Evolutionary conservation across 2,113 vertebrate species (phyloP).

Genomic region (Campylomormyrus tamandua): DNA sequence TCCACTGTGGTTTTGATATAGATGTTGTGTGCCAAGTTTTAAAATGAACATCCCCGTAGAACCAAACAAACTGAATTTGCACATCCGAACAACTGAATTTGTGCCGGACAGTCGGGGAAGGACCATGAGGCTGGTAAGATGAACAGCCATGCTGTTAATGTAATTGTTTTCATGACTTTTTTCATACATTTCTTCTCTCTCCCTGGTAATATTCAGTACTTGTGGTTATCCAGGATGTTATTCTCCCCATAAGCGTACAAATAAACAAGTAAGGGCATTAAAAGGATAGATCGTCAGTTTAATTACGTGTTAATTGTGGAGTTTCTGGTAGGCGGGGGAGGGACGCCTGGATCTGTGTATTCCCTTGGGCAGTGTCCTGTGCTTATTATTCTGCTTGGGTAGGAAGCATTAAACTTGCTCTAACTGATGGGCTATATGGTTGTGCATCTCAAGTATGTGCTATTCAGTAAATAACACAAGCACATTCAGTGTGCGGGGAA

Average conservation of each 20-base stretch:
- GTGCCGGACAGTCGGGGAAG: not conserved
- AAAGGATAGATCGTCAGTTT: constrained; percentile 7
- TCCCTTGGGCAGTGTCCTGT: constrained; percentile 17
- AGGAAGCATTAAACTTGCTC: constrained; percentile 24
- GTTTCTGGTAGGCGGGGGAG: not conserved
- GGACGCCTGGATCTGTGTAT: not conserved
- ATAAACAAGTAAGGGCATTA: not conserved
- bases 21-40: not conserved
- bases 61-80: not conserved
- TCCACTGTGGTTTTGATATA: not conserved
- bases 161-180: not conserved
- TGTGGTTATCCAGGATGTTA: not conserved
- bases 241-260: not conserved
- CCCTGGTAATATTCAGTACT: not conserved
- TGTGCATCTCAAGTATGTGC: not conserved
- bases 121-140: not conserved
- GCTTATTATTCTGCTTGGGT: constrained; percentile 20
- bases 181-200: not conserved
- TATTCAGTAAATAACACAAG: constrained; percentile 1
- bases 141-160: not conserved
- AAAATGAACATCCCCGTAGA: not conserved
- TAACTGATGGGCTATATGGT: not conserved
- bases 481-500: not conserved
- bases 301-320: not conserved
- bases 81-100: not conserved